These are phyloP conservation scores for Drosophila cognata DNA, from an alignment of 2,888 invertebrate species.

Conservation along the genomic window DNA sequence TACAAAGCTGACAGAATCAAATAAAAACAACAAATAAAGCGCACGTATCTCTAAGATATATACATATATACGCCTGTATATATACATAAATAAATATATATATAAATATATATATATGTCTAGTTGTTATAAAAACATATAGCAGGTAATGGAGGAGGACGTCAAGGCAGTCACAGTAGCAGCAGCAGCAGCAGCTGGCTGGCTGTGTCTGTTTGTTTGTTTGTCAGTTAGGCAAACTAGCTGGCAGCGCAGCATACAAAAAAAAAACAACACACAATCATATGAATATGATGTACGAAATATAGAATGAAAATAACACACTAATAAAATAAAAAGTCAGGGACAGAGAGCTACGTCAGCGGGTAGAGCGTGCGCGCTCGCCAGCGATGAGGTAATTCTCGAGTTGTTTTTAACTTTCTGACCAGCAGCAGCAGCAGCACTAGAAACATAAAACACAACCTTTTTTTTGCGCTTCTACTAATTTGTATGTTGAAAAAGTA, in stretches of 20 bases:
- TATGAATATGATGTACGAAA: slow-evolving; percentile 52
- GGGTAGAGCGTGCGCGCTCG: slow-evolving; percentile 45
- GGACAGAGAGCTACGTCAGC: slow-evolving; percentile 67
- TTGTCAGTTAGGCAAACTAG: slow-evolving; percentile 46
- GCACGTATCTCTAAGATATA: slow-evolving; percentile 61
- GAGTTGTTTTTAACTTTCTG: slow-evolving; percentile 61
- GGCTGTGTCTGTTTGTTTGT: slow-evolving; percentile 4
- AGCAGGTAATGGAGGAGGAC: slow-evolving; percentile 24
- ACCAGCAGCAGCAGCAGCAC: slow-evolving; percentile 10
- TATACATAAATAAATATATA: background rate
- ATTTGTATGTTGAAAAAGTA: slow-evolving; percentile 2
- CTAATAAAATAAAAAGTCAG: slow-evolving; percentile 77
- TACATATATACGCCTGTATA: slow-evolving; percentile 6
- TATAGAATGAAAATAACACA: slow-evolving; percentile 73
- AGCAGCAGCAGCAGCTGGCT: slow-evolving; percentile 41
- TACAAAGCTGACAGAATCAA: slow-evolving; percentile 31
- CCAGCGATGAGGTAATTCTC: slow-evolving; percentile 76
- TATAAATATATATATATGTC: slow-evolving; percentile 35
- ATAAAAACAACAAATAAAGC: slow-evolving; percentile 42
- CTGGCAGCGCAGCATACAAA: slow-evolving; percentile 54
- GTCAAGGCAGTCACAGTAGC: slow-evolving; percentile 33
- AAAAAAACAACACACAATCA: slow-evolving; percentile 32
- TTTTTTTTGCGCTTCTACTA: slow-evolving; percentile 16
- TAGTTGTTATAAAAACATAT: slow-evolving; percentile 11
- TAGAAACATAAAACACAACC: slow-evolving; percentile 21